Conservation (phyloP, 2,113 vertebrate genomes). For the Chamaea fasciata region DNA sequence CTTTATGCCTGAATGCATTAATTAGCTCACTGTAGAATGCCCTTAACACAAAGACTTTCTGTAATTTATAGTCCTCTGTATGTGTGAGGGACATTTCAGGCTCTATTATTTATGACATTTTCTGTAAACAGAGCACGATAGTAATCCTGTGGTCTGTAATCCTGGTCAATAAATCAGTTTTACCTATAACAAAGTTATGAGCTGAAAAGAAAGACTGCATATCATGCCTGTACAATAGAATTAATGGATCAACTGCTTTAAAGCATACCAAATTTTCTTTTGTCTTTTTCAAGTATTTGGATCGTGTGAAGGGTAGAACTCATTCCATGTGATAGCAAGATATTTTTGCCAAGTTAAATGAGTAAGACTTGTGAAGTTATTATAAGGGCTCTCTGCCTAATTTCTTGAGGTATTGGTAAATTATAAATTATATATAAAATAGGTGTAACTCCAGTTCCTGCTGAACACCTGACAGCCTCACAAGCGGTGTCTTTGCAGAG, state of each 20-base stretch:
- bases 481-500: background rate
- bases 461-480: background rate
- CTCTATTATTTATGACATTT: background rate
- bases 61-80: background rate
- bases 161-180: background rate
- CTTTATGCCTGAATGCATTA: constrained; percentile 29
- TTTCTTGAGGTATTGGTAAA: background rate
- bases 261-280: background rate
- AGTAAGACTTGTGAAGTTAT: background rate
- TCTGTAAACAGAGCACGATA: background rate
- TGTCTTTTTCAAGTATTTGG: background rate
- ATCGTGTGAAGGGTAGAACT: background rate
- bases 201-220: background rate
- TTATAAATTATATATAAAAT: background rate
- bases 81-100: background rate
- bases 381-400: background rate
- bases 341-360: background rate
- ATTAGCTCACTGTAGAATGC: constrained; percentile 7
- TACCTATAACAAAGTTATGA: background rate
- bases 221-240: background rate
- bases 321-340: background rate
- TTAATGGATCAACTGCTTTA: background rate
- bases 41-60: background rate
- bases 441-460: background rate
- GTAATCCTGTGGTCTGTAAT: background rate